Evolutionary conservation across 2,888 invertebrate species (phyloP).

Genomic region (Agrotis ipsilon): DNA sequence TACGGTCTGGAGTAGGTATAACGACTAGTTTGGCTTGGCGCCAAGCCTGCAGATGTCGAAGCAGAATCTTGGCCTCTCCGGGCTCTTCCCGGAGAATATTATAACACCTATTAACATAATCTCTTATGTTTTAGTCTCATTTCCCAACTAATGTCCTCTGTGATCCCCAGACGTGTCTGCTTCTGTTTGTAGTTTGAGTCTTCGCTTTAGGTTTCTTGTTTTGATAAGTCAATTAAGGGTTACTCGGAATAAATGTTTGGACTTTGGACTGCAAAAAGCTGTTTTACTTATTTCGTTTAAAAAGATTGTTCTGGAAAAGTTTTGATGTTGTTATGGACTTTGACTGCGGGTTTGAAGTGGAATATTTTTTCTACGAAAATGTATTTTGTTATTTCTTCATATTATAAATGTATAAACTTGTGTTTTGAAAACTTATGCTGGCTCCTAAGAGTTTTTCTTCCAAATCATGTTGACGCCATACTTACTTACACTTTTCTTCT

Average conservation of each 20-base stretch:
- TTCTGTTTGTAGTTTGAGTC: slow-evolving; percentile 32
- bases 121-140: slow-evolving; percentile 72
- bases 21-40: slow-evolving; percentile 69
- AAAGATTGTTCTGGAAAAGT: slow-evolving; percentile 7
- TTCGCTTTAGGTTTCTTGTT: slow-evolving; percentile 38
- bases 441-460: too few species aligned
- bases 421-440: background rate
- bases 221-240: slow-evolving; percentile 39
- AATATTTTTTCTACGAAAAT: background rate
- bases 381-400: too few species aligned
- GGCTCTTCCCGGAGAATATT: slow-evolving; percentile 68
- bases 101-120: slow-evolving; percentile 79
- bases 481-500: background rate
- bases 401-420: background rate
- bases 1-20: slow-evolving; percentile 62
- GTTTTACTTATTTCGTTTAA: background rate
- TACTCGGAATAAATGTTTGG: slow-evolving; percentile 21
- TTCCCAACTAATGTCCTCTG: slow-evolving; percentile 67
- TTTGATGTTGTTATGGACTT: slow-evolving; percentile 14
- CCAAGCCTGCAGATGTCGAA: slow-evolving; percentile 79
- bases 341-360: background rate
- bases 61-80: slow-evolving; percentile 70
- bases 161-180: slow-evolving; percentile 57
- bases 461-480: too few species aligned
- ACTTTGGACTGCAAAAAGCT: slow-evolving; percentile 11